Evolutionary conservation across 2,797 vertebrate genomes (phyloP).

Genomic region (Denticeps clupeoides): DNA sequence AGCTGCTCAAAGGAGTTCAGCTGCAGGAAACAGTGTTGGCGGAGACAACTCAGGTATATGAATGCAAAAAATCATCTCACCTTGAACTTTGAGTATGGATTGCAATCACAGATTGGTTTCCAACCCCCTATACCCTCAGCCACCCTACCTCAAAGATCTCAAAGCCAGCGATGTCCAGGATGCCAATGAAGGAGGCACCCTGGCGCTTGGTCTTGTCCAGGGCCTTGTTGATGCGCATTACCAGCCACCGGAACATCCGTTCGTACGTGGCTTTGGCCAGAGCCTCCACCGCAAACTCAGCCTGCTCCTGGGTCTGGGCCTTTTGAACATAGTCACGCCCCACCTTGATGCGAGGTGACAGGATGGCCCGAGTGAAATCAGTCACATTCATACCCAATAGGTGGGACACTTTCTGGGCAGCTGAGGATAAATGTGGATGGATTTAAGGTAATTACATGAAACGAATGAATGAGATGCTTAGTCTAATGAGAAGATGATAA

Average conservation of each 20-base stretch:
- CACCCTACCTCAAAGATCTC: constrained; percentile 74
- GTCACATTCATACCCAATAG: constrained; percentile 78
- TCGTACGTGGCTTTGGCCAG: constrained; percentile 79
- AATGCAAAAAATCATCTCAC: background rate
- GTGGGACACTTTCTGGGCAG: constrained; percentile 77
- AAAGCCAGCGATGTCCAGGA: constrained; percentile 80
- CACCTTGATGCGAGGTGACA: constrained; percentile 71
- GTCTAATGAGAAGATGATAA: background rate
- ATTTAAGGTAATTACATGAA: background rate
- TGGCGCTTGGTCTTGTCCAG: constrained; percentile 79
- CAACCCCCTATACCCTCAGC: background rate
- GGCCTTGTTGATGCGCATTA: constrained; percentile 81
- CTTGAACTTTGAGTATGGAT: background rate
- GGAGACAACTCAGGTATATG: background rate
- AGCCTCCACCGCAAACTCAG: constrained; percentile 77
- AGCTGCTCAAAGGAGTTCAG: constrained; percentile 85
- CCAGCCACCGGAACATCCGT: constrained; percentile 78
- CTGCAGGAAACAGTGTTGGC: too few species aligned
- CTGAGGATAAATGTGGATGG: constrained; percentile 29
- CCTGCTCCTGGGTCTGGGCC: constrained; percentile 81
- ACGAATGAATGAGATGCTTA: background rate
- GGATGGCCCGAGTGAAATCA: constrained; percentile 70
- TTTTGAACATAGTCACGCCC: constrained; percentile 79
- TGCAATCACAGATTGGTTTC: background rate
- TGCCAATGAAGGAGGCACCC: constrained; percentile 78